A percentile compares a stretch with the other conserved stretches of the same genome.
phyloP scores from a whole-genome alignment of 2,888 invertebrate genomes.

The Apocheima hispidaria region DNA sequence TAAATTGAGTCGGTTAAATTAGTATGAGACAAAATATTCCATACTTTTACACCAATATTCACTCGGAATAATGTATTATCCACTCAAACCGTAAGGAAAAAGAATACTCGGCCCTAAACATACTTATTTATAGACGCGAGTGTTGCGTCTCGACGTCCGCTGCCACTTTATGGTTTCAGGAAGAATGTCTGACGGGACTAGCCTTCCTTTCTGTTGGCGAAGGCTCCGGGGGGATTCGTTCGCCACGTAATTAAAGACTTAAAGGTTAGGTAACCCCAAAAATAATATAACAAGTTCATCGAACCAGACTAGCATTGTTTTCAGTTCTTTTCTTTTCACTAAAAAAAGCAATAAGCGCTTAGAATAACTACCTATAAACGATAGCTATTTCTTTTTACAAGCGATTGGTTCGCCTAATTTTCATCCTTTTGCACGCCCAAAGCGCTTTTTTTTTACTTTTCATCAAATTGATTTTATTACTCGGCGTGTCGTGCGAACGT shows the following conservation, averaged over 20 bases:
- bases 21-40: not conserved
- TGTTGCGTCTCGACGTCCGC: conserved; percentile 14
- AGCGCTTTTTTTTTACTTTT: conserved; percentile 1
- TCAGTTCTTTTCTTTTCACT: not conserved
- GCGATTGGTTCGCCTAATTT: conserved; percentile 9
- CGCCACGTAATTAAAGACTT: conserved; percentile 27
- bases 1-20: too few relatives aligned
- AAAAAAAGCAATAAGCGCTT: too few relatives aligned
- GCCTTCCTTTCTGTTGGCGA: conserved; percentile 30
- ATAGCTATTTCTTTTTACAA: conserved; percentile 6
- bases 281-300: conserved; percentile 2
- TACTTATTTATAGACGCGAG: conserved; percentile 18
- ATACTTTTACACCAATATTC: not conserved
- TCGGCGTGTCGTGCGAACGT: not conserved
- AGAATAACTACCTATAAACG: too few relatives aligned
- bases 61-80: not conserved
- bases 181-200: conserved; percentile 29
- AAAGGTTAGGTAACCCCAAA: conserved; percentile 11
- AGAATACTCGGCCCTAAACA: conserved; percentile 5
- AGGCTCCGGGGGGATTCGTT: conserved; percentile 23
- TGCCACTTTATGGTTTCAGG: conserved; percentile 26
- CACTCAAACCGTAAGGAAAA: conserved; percentile 3
- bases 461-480: conserved; percentile 9
- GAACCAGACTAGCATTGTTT: not conserved
- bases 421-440: conserved; percentile 5